Evolutionary conservation across 1,140 invertebrate species (phyloP).

Genomic region (Cotesia vestalis): DNA sequence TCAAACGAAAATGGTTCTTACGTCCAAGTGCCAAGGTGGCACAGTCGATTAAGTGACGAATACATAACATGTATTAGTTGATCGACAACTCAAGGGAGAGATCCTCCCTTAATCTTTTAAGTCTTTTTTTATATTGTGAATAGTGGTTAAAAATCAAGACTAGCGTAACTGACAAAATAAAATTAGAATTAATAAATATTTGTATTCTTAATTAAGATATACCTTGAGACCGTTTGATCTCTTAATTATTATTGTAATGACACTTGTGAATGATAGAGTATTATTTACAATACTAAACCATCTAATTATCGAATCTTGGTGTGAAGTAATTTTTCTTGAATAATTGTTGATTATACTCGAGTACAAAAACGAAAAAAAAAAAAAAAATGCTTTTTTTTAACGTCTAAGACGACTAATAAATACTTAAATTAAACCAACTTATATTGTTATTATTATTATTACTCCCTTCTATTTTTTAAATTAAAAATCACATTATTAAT

Average conservation of each 20-base stretch:
- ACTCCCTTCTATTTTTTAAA: no score
- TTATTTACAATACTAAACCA: no score
- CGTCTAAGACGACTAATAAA: no score
- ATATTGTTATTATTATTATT: no score
- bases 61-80: slow-evolving; percentile 4
- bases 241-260: no score
- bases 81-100: slow-evolving; percentile 9
- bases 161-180: neutral
- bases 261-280: neutral
- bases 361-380: no score
- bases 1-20: slow-evolving; percentile 11
- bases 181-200: neutral
- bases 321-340: no score
- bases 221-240: slow-evolving; percentile 1
- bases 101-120: slow-evolving; percentile 14
- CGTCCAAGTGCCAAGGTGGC: slow-evolving; percentile 15
- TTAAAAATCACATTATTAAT: no score
- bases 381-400: no score
- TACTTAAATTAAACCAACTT: no score
- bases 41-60: slow-evolving; percentile 6
- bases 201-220: neutral
- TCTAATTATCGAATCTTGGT: no score
- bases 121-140: slow-evolving; percentile 6
- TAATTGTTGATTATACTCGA: no score
- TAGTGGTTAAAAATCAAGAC: neutral